Evolutionary conservation across 1,140 invertebrate genomes (phyloP).

Genomic region (Drosophila persimilis): DNA sequence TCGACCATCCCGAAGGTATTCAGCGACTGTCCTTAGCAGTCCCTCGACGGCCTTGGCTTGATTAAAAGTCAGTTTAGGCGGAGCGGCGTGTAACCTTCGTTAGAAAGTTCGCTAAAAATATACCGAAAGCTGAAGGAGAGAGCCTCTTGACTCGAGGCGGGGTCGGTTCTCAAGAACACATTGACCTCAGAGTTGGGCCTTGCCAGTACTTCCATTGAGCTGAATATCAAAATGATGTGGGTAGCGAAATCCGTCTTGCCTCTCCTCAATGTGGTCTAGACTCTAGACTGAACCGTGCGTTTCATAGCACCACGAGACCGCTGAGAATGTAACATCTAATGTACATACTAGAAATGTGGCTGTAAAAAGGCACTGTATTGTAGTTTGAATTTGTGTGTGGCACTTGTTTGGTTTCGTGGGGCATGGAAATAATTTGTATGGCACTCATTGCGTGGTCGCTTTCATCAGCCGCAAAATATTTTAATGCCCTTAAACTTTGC

Average conservation of each 20-base stretch:
- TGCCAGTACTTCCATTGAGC: constrained; percentile 61
- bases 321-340: too few relatives aligned
- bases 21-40: constrained; percentile 17
- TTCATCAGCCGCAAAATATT: constrained; percentile 72
- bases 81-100: constrained; percentile 39
- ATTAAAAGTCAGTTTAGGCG: constrained; percentile 54
- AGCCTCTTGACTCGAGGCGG: constrained; percentile 2
- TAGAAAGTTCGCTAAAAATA: constrained; percentile 52
- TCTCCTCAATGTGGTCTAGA: constrained; percentile 11
- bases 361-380: constrained; percentile 4
- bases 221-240: constrained; percentile 32
- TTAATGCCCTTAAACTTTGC: constrained; percentile 81
- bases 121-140: constrained; percentile 46
- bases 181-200: constrained; percentile 67
- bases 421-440: constrained; percentile 53
- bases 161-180: constrained; percentile 61
- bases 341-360: too few relatives aligned
- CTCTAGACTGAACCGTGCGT: constrained; percentile 11
- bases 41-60: constrained; percentile 28
- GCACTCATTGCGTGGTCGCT: constrained; percentile 65
- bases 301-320: too few relatives aligned
- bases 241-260: neutral
- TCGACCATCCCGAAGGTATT: too few relatives aligned
- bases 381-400: constrained; percentile 45
- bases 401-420: constrained; percentile 61